Evolutionary conservation across 2,888 invertebrate genomes (phyloP).

Genomic region (Baccha elongata): DNA sequence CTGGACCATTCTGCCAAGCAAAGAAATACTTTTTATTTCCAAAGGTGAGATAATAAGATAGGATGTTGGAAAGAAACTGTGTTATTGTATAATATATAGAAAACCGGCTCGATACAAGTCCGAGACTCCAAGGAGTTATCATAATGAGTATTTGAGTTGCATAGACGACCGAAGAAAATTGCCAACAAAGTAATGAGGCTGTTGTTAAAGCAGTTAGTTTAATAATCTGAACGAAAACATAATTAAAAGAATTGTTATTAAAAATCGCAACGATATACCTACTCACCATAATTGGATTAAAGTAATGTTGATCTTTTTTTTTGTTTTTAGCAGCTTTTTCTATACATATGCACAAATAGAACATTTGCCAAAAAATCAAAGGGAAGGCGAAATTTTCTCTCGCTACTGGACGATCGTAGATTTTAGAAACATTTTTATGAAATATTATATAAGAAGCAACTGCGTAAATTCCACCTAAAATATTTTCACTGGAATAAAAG

Average conservation of each 20-base stretch:
- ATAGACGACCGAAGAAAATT: slow-evolving; percentile 93
- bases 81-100: slow-evolving; percentile 80
- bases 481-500: slow-evolving; percentile 84
- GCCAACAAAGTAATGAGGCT: slow-evolving; percentile 85
- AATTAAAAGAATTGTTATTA: background rate
- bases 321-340: slow-evolving; percentile 78
- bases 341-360: slow-evolving; percentile 85
- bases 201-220: slow-evolving; percentile 80
- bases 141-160: slow-evolving; percentile 89
- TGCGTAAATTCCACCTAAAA: slow-evolving; percentile 89
- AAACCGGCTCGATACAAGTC: slow-evolving; percentile 82
- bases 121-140: slow-evolving; percentile 87
- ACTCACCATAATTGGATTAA: slow-evolving; percentile 75
- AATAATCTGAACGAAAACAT: slow-evolving; percentile 76
- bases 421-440: slow-evolving; percentile 91
- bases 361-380: slow-evolving; percentile 89
- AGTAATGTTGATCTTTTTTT: slow-evolving; percentile 72
- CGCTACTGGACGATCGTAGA: slow-evolving; percentile 93
- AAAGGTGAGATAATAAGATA: slow-evolving; percentile 79
- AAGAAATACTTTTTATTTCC: slow-evolving; percentile 80
- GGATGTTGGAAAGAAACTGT: slow-evolving; percentile 78
- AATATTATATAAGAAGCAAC: slow-evolving; percentile 90
- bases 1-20: slow-evolving; percentile 80
- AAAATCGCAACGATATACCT: background rate
- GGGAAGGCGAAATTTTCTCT: slow-evolving; percentile 94